A percentile compares a stretch with the other conserved stretches of the same genome.
phyloP scores from a whole-genome alignment of 2,797 vertebrate genomes.

The Anguilla marmorata region DNA sequence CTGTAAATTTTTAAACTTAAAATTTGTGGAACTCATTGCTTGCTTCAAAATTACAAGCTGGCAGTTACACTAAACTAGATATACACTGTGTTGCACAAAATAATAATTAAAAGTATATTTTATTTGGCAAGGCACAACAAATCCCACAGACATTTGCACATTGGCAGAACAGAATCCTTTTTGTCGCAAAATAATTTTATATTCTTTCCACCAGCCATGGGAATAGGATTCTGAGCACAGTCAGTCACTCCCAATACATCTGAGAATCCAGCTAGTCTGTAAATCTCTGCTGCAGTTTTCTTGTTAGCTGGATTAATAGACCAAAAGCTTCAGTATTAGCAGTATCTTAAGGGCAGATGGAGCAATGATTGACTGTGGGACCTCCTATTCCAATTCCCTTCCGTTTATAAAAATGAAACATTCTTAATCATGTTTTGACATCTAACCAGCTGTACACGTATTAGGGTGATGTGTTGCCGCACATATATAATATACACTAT shows the following conservation, averaged over 20 bases:
- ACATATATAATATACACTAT: neutral
- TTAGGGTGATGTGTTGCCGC: neutral
- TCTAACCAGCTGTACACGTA: neutral
- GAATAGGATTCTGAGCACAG: neutral
- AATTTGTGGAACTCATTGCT: no score
- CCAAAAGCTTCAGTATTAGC: neutral
- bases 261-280: neutral
- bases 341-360: neutral
- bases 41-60: no score
- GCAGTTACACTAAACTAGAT: no score
- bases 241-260: neutral
- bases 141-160: neutral
- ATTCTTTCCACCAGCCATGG: neutral
- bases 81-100: no score
- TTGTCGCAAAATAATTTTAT: neutral
- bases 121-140: no score
- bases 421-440: neutral
- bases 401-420: neutral
- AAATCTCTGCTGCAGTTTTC: neutral
- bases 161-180: neutral
- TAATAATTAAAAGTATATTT: no score
- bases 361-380: neutral
- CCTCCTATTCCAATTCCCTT: neutral
- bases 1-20: no score
- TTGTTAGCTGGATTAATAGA: neutral